Percentiles rank a stretch among this genome's conserved stretches.
Conservation (phyloP, 1,140 invertebrate genomes). For the Cecropterus lyciades region DNA sequence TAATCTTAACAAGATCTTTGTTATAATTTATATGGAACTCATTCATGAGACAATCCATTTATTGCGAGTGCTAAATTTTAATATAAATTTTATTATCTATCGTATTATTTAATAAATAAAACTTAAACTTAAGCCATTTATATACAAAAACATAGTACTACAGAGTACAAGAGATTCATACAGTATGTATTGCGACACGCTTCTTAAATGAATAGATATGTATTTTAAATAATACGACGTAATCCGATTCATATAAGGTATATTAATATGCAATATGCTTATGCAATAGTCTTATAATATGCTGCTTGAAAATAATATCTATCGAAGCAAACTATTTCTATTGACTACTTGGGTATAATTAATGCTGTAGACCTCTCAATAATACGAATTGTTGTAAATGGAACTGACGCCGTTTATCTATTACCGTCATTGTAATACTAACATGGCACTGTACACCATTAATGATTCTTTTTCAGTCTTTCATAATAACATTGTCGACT, state of each 20-base stretch:
- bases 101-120: conserved; percentile 71
- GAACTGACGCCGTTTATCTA: conserved; percentile 41
- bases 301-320: conserved; percentile 39
- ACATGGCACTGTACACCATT: conserved; percentile 80
- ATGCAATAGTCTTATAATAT: conserved; percentile 37
- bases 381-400: conserved; percentile 56
- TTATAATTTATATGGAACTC: conserved; percentile 57
- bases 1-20: conserved; percentile 39
- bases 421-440: conserved; percentile 66
- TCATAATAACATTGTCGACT: conserved; percentile 56
- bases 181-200: conserved; percentile 53
- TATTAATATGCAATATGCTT: conserved; percentile 25
- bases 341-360: conserved; percentile 44
- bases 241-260: conserved; percentile 14
- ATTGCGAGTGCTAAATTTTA: conserved; percentile 45
- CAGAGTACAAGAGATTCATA: conserved; percentile 68
- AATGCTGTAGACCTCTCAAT: conserved; percentile 54
- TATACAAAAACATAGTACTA: conserved; percentile 61
- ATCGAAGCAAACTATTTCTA: conserved; percentile 37
- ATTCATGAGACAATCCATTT: conserved; percentile 56
- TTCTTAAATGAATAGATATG: conserved; percentile 48
- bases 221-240: conserved; percentile 23
- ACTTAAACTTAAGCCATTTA: conserved; percentile 57
- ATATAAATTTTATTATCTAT: conserved; percentile 50
- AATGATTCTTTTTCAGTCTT: conserved; percentile 78